Evolutionary conservation across 1,140 invertebrate genomes (phyloP).

Genomic region (Telenomus remus): DNA sequence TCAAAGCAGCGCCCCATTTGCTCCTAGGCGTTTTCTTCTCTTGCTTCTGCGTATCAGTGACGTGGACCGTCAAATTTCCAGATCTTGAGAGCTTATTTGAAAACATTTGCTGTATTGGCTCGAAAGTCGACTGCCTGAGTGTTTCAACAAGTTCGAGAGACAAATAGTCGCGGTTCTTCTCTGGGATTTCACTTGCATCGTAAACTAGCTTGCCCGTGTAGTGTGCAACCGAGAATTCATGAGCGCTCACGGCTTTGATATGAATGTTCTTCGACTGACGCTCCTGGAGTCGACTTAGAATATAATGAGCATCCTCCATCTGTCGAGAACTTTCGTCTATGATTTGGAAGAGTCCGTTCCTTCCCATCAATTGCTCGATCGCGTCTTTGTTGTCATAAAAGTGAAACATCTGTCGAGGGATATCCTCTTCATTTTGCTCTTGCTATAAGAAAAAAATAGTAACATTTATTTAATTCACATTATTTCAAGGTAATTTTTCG

Average conservation of each 20-base stretch:
- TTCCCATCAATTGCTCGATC: constrained; percentile 89
- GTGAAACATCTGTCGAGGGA: constrained; percentile 81
- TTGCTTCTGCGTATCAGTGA: constrained; percentile 57
- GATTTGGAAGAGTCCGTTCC: constrained; percentile 89
- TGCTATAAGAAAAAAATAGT: constrained; percentile 72
- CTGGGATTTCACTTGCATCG: constrained; percentile 85
- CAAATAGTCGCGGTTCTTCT: constrained; percentile 92
- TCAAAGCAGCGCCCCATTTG: constrained; percentile 75
- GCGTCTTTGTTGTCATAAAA: constrained; percentile 92
- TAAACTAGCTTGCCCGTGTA: constrained; percentile 90
- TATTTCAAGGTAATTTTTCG: no score
- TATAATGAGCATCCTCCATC: constrained; percentile 77
- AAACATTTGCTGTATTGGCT: constrained; percentile 86
- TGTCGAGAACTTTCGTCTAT: constrained; percentile 92
- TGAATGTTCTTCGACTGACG: constrained; percentile 64
- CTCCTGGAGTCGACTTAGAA: constrained; percentile 75
- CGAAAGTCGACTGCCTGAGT: constrained; percentile 84
- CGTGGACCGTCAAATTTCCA: constrained; percentile 81
- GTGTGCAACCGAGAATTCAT: constrained; percentile 87
- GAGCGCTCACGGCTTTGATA: constrained; percentile 79
- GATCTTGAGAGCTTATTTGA: constrained; percentile 90
- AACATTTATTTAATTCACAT: no score
- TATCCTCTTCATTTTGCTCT: constrained; percentile 87
- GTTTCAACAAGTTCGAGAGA: constrained; percentile 90
- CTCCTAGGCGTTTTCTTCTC: constrained; percentile 68